These are phyloP conservation scores for Catagonus wagneri DNA, from an alignment of 2,113 vertebrate species.

Conservation along the genomic window DNA sequence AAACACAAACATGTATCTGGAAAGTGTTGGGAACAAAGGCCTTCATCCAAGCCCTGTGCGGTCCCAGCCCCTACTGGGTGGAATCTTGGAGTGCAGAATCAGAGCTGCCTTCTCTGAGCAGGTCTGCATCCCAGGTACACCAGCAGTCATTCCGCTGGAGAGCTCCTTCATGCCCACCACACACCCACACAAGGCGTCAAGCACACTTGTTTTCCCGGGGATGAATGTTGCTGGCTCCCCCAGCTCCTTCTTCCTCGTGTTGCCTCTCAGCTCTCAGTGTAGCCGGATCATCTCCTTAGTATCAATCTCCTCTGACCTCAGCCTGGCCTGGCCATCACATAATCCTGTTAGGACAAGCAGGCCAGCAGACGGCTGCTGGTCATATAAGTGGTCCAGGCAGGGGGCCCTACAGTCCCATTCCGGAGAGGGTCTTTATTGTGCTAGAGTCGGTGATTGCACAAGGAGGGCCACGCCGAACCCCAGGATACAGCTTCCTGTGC, in stretches of 20 bases:
- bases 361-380: constrained; percentile 65
- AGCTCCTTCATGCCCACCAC: accelerated
- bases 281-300: constrained; percentile 91
- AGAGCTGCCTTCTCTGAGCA: background rate
- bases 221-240: background rate
- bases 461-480: background rate
- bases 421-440: constrained; percentile 10
- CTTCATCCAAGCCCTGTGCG: background rate
- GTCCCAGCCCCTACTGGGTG: background rate
- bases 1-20: background rate
- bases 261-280: background rate
- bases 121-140: background rate
- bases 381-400: background rate
- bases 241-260: background rate
- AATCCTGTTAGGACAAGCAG: constrained; percentile 91
- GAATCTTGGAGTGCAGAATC: background rate
- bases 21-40: background rate
- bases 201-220: background rate
- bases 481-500: background rate
- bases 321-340: constrained; percentile 84
- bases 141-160: background rate
- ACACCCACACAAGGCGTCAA: background rate
- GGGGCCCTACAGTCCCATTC: background rate
- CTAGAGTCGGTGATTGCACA: background rate
- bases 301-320: constrained; percentile 90